These are phyloP conservation scores for Takifugu rubripes DNA, from an alignment of 2,797 vertebrate species.

Conservation along the genomic window DNA sequence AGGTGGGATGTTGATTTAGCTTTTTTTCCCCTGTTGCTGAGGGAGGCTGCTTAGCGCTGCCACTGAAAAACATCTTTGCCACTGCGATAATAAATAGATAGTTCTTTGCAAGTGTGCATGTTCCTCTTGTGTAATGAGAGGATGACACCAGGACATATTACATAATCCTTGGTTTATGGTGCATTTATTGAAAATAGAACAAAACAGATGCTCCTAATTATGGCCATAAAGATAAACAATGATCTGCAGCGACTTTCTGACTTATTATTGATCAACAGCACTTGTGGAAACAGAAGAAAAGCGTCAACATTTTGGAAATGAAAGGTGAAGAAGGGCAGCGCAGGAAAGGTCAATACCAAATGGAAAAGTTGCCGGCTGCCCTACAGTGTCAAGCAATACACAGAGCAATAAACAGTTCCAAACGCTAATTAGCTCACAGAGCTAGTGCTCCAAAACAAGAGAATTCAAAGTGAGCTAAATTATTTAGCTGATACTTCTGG, in stretches of 20 bases:
- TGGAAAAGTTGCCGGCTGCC: too few relatives aligned
- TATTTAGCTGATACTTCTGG: too few relatives aligned
- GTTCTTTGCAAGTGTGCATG: conserved; percentile 26
- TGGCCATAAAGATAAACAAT: conserved; percentile 49
- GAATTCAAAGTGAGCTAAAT: too few relatives aligned
- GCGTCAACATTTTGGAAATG: neutral
- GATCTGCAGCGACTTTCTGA: neutral
- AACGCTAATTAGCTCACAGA: too few relatives aligned
- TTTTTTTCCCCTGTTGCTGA: neutral
- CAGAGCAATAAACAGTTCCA: too few relatives aligned
- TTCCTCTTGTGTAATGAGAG: conserved; percentile 22
- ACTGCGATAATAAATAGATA: conserved; percentile 26
- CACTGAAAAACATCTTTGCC: conserved; percentile 9
- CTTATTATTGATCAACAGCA: neutral
- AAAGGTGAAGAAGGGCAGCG: too few relatives aligned
- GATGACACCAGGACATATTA: conserved; percentile 42
- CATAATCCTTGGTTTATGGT: conserved; percentile 43
- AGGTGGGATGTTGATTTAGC: conserved; percentile 5
- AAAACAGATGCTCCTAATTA: conserved; percentile 37
- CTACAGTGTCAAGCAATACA: too few relatives aligned
- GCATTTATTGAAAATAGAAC: conserved; percentile 13
- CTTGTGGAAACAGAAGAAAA: neutral
- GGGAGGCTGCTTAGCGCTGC: neutral
- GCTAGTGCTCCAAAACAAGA: too few relatives aligned
- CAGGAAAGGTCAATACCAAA: neutral